Conservation (phyloP, 2,888 invertebrate genomes). For the Tigriopus californicus region DNA sequence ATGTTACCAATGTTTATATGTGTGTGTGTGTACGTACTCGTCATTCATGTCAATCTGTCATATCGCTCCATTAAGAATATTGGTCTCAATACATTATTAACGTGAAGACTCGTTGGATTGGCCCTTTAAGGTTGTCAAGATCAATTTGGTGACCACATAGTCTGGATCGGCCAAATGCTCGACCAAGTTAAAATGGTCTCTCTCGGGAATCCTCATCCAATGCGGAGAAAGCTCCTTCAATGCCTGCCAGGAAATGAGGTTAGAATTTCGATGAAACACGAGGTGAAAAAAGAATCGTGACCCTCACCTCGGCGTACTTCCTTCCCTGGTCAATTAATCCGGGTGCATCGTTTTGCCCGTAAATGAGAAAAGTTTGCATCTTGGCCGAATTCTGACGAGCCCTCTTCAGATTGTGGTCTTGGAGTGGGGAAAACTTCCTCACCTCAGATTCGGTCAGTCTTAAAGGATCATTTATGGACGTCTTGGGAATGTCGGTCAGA, state of each 20-base stretch:
- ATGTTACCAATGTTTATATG: too few species aligned
- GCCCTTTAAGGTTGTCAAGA: not conserved
- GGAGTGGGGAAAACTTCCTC: not conserved
- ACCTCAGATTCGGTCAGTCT: not conserved
- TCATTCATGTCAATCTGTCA: too few species aligned
- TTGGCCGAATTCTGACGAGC: not conserved
- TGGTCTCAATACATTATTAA: too few species aligned
- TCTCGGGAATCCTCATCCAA: not conserved
- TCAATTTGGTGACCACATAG: constrained; percentile 1
- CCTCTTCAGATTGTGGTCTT: not conserved
- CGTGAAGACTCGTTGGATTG: too few species aligned
- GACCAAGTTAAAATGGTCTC: constrained; percentile 8
- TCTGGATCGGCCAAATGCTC: not conserved
- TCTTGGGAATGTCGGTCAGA: not conserved
- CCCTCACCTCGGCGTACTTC: not conserved
- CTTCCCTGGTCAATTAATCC: not conserved
- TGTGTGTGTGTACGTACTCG: too few species aligned
- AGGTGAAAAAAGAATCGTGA: too few species aligned
- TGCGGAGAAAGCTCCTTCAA: not conserved
- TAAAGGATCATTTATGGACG: constrained; percentile 1
- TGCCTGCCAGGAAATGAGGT: not conserved
- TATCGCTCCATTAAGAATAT: too few species aligned
- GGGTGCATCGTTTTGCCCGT: not conserved
- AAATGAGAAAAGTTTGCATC: not conserved
- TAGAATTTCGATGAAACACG: too few species aligned